Evolutionary conservation across 2,797 vertebrate species (phyloP).

Genomic region (Decapterus maruadsi): DNA sequence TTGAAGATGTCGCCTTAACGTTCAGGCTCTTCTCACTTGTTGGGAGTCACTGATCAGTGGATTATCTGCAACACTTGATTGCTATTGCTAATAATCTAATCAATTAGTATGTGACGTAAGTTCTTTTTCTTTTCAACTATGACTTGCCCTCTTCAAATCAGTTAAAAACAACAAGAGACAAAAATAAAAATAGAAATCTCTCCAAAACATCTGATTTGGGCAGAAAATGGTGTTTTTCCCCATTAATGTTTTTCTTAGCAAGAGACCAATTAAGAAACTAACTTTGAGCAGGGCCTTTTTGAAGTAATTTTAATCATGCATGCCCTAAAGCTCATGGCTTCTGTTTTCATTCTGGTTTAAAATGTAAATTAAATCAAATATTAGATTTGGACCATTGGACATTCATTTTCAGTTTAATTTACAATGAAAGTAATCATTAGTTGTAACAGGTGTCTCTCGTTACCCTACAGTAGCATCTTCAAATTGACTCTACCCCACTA

Average conservation of each 20-base stretch:
- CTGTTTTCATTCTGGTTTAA: not conserved
- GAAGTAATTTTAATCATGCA: not conserved
- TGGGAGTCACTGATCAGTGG: slow-evolving; percentile 2
- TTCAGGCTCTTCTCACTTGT: not conserved
- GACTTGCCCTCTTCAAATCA: not conserved
- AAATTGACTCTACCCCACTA: slow-evolving; percentile 9
- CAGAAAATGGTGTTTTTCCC: not conserved
- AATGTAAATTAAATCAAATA: not conserved
- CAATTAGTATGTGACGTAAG: not conserved
- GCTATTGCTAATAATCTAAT: not conserved
- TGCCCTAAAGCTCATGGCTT: not conserved
- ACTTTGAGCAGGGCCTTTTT: not conserved
- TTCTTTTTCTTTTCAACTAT: not conserved
- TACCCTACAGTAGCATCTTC: not conserved
- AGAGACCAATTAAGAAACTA: not conserved
- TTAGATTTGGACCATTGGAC: not conserved
- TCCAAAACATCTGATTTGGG: not conserved
- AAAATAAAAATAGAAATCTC: not conserved
- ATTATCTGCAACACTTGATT: not conserved
- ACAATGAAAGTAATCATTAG: not conserved
- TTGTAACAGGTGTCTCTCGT: not conserved
- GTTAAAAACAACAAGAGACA: not conserved
- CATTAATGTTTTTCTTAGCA: not conserved
- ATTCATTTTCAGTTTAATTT: not conserved
- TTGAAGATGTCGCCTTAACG: not conserved